Conservation (phyloP, 2,888 invertebrate genomes). For the Thumatha senex region DNA sequence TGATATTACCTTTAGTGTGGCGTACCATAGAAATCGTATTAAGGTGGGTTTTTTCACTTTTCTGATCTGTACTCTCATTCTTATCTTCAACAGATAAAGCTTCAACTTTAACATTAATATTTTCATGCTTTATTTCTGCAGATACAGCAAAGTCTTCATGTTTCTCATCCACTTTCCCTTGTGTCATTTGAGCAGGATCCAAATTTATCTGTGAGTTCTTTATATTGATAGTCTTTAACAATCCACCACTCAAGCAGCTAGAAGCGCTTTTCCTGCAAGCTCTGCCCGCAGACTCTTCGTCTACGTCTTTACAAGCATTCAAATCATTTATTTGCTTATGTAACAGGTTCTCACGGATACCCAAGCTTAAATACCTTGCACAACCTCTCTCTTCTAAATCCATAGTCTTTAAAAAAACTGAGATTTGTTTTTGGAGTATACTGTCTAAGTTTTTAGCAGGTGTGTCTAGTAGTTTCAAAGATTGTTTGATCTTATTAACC, state of each 20-base stretch:
- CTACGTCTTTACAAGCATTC: slow-evolving; percentile 54
- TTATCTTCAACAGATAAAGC: no score
- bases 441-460: slow-evolving; percentile 20
- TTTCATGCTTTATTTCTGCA: no score
- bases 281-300: slow-evolving; percentile 53
- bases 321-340: slow-evolving; percentile 52
- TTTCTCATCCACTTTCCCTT: slow-evolving; percentile 10
- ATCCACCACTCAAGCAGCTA: no score
- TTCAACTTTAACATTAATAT: no score
- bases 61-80: no score
- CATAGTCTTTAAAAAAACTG: slow-evolving; percentile 36
- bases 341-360: slow-evolving; percentile 29
- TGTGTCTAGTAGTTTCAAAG: slow-evolving; percentile 24
- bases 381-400: slow-evolving; percentile 39
- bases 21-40: no score
- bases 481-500: slow-evolving; percentile 43
- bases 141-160: no score
- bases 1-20: no score
- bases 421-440: slow-evolving; percentile 46
- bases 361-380: slow-evolving; percentile 35
- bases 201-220: no score
- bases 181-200: no score
- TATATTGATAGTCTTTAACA: no score
- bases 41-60: no score
- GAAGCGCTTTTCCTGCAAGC: slow-evolving; percentile 20